Conservation (phyloP, 2,113 vertebrate genomes). For the Sprattus sprattus region DNA sequence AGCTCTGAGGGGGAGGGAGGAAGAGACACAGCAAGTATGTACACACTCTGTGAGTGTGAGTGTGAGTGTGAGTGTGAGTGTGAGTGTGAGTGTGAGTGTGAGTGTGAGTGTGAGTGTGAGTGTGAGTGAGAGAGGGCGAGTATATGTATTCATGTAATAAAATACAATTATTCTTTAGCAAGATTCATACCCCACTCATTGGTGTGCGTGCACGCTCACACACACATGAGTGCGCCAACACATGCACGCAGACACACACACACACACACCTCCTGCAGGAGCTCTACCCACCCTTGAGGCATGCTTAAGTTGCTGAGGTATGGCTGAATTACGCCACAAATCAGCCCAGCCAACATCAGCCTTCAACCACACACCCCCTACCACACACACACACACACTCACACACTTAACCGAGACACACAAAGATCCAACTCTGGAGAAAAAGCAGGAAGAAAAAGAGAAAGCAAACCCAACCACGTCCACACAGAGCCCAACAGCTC, state of each 20-base stretch:
- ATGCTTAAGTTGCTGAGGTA: slow-evolving; percentile 51
- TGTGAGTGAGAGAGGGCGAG: background rate
- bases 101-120: background rate
- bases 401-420: background rate
- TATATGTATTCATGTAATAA: slow-evolving; percentile 43
- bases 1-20: slow-evolving; percentile 42
- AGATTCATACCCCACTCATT: slow-evolving; percentile 32
- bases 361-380: slow-evolving; percentile 35
- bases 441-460: background rate
- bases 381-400: slow-evolving; percentile 33
- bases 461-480: background rate
- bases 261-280: background rate
- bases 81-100: background rate
- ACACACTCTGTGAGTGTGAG: too few species aligned
- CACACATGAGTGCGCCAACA: background rate
- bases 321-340: slow-evolving; percentile 48
- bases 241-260: background rate
- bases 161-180: slow-evolving; percentile 54
- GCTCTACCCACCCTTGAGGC: slow-evolving; percentile 29
- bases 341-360: slow-evolving; percentile 17
- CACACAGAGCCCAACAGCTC: background rate
- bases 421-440: background rate
- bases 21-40: slow-evolving; percentile 28
- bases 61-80: background rate
- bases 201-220: background rate